phyloP scores from a whole-genome alignment of 2,888 invertebrate species.

The Rhorus exstirpatorius region DNA sequence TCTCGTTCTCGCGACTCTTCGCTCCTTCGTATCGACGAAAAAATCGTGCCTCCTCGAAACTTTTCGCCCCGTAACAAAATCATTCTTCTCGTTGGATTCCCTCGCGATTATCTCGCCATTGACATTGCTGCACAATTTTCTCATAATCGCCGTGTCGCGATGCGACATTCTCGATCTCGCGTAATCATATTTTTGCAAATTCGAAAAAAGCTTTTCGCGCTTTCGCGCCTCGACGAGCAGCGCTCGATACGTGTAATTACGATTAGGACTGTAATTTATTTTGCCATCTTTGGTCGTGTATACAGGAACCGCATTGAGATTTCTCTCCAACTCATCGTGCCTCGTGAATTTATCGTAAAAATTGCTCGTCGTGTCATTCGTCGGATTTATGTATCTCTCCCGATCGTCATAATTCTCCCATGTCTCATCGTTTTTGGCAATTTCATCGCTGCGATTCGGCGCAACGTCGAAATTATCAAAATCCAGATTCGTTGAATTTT shows the following conservation, averaged over 20 bases:
- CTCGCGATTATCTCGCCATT: neutral
- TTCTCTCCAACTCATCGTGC: slow-evolving; percentile 63
- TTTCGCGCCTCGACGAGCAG: slow-evolving; percentile 80
- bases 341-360: slow-evolving; percentile 46
- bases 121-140: neutral
- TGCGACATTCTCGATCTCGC: slow-evolving; percentile 40
- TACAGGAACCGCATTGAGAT: slow-evolving; percentile 83
- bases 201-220: slow-evolving; percentile 72
- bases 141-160: neutral
- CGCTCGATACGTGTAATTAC: slow-evolving; percentile 81
- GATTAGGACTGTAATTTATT: slow-evolving; percentile 84
- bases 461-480: slow-evolving; percentile 78
- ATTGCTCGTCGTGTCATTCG: slow-evolving; percentile 28
- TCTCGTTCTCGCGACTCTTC: slow-evolving; percentile 11
- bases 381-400: slow-evolving; percentile 62
- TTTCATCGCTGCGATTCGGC: slow-evolving; percentile 65
- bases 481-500: slow-evolving; percentile 73
- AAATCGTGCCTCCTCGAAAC: slow-evolving; percentile 30
- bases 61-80: no score
- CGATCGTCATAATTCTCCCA: slow-evolving; percentile 58
- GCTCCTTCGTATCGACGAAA: neutral
- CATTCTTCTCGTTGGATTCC: neutral
- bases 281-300: slow-evolving; percentile 85
- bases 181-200: slow-evolving; percentile 42
- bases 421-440: slow-evolving; percentile 60